Evolutionary conservation across 2,797 vertebrate genomes (phyloP).

Genomic region (Gadopsis bispinosus): DNA sequence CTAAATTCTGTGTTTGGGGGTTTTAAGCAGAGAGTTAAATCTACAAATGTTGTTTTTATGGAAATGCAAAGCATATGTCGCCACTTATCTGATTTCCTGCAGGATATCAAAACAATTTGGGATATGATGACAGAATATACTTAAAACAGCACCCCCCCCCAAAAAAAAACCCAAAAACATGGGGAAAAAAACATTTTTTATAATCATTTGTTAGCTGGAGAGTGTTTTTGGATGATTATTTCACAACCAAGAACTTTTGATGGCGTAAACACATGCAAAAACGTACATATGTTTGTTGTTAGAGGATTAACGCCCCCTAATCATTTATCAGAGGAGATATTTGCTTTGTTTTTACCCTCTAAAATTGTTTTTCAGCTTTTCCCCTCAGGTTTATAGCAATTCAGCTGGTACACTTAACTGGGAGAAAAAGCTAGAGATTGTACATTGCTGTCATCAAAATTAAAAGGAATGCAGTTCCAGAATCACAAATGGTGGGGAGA

Average conservation of each 20-base stretch:
- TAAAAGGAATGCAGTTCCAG: background rate
- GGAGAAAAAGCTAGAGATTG: background rate
- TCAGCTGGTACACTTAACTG: background rate
- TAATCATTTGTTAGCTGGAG: constrained; percentile 57
- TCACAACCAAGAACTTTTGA: constrained; percentile 28
- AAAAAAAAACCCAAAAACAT: constrained; percentile 7
- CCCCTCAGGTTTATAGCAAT: background rate
- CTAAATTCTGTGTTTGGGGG: constrained; percentile 58
- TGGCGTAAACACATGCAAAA: background rate
- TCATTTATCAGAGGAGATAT: background rate
- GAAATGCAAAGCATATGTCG: constrained; percentile 80
- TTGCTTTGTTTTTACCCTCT: background rate
- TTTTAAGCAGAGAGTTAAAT: constrained; percentile 73
- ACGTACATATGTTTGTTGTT: constrained; percentile 1
- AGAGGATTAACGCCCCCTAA: background rate
- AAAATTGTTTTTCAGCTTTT: background rate
- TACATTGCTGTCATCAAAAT: constrained; percentile 11
- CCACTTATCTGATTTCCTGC: constrained; percentile 79
- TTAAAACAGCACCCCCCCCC: constrained; percentile 28
- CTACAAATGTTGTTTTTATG: constrained; percentile 78
- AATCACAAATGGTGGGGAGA: background rate
- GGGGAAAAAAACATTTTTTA: constrained; percentile 49
- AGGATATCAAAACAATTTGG: constrained; percentile 80
- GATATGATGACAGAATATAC: constrained; percentile 68
- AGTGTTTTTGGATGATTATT: constrained; percentile 61